Conservation (phyloP, 2,797 vertebrate species). For the Distichodus sexfasciatus region DNA sequence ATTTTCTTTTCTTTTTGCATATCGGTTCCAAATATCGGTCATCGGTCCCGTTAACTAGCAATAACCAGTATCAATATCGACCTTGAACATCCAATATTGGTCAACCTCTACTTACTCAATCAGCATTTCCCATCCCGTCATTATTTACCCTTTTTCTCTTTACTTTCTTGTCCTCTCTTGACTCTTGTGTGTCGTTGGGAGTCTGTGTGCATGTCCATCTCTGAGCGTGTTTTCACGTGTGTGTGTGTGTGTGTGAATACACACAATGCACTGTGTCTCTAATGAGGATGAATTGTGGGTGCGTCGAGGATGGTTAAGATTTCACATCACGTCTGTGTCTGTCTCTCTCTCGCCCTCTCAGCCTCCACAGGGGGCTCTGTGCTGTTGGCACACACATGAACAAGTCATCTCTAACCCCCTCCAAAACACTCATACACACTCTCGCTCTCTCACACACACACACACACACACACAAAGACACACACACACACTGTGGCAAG, state of each 20-base stretch:
- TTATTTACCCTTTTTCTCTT: too few relatives aligned
- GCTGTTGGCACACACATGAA: constrained; percentile 1
- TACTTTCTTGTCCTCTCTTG: too few relatives aligned
- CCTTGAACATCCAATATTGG: too few relatives aligned
- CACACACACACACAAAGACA: not conserved
- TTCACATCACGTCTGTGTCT: constrained; percentile 13
- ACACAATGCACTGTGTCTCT: not conserved
- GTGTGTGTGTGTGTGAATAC: constrained; percentile 16
- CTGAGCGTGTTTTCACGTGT: not conserved
- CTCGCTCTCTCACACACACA: not conserved
- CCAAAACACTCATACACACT: not conserved
- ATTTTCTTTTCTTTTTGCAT: too few relatives aligned
- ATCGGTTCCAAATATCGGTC: too few relatives aligned
- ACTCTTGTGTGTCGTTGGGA: too few relatives aligned
- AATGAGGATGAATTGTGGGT: constrained; percentile 26
- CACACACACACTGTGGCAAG: not conserved
- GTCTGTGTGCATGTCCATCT: constrained; percentile 24
- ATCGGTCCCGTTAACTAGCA: too few relatives aligned
- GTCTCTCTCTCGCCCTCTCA: not conserved
- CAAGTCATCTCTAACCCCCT: not conserved
- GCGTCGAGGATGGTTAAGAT: constrained; percentile 9
- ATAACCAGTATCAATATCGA: too few relatives aligned
- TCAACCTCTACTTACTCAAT: too few relatives aligned
- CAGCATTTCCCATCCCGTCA: too few relatives aligned
- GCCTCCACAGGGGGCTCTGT: constrained; percentile 3